Conservation (phyloP, 2,888 invertebrate species). For the Caenorhabditis wallacei region DNA sequence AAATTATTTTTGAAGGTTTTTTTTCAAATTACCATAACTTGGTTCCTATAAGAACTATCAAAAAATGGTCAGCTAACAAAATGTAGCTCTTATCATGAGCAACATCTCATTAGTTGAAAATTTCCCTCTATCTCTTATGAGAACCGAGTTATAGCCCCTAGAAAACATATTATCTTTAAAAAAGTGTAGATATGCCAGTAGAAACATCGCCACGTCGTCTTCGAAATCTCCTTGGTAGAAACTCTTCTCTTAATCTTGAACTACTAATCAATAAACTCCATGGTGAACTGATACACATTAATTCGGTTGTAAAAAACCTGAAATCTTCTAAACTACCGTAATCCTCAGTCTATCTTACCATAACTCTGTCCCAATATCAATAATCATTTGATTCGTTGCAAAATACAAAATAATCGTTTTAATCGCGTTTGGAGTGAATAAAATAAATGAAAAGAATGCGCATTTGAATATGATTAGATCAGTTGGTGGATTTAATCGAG, state of each 20-base stretch:
- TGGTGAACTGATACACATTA: conserved; percentile 56
- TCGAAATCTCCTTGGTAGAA: conserved; percentile 16
- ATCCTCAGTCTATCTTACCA: conserved; percentile 12
- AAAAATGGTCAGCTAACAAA: no score
- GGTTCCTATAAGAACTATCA: no score
- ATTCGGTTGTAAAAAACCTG: conserved; percentile 54
- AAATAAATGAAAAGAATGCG: conserved; percentile 52
- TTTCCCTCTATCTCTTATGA: no score
- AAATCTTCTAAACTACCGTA: neutral
- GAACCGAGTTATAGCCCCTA: no score
- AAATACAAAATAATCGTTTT: conserved; percentile 48
- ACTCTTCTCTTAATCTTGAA: conserved; percentile 14
- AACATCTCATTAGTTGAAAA: no score
- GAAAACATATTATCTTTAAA: no score
- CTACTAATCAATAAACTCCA: conserved; percentile 49
- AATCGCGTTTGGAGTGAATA: conserved; percentile 46
- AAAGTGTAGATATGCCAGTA: conserved; percentile 6
- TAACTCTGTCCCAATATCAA: conserved; percentile 36
- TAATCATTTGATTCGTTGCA: conserved; percentile 1
- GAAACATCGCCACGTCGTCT: neutral
- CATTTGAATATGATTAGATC: conserved; percentile 56
- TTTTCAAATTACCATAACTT: no score
- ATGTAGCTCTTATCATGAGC: no score
- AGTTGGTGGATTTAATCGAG: neutral
- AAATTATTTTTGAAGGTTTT: no score